phyloP scores from a whole-genome alignment of 2,888 invertebrate species.

The Candidula unifasciata region DNA sequence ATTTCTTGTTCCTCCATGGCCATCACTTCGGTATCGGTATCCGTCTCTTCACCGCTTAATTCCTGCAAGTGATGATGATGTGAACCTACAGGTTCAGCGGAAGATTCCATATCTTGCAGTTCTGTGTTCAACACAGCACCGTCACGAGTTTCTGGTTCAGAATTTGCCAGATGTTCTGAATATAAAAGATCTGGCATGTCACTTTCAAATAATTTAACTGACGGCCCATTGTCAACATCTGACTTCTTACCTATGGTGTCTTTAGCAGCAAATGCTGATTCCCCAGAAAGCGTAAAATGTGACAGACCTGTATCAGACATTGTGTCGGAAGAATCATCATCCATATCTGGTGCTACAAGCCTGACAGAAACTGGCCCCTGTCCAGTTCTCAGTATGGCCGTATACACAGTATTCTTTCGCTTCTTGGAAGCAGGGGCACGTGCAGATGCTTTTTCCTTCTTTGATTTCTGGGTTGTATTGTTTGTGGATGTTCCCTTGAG shows the following conservation, averaged over 20 bases:
- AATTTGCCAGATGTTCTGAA: neutral
- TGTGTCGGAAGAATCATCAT: slow-evolving; percentile 19
- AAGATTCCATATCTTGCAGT: neutral
- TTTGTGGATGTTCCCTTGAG: neutral
- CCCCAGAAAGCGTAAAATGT: neutral
- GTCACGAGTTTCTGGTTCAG: neutral
- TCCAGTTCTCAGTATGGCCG: slow-evolving; percentile 24
- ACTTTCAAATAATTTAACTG: neutral
- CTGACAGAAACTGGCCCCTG: slow-evolving; percentile 23
- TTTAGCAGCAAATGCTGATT: neutral
- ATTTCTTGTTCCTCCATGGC: slow-evolving; percentile 38
- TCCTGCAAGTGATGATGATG: neutral
- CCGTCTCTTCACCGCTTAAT: slow-evolving; percentile 14
- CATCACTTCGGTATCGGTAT: neutral
- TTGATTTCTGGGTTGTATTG: neutral
- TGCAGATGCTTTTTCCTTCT: neutral
- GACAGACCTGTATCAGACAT: neutral
- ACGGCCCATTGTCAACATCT: neutral
- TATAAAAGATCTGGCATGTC: neutral
- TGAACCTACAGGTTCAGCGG: neutral
- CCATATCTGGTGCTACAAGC: neutral
- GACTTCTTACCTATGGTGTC: neutral
- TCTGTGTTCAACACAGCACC: neutral
- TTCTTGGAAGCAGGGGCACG: neutral
- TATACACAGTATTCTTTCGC: neutral